Percentiles rank a stretch among this genome's conserved stretches.
These are phyloP conservation scores for Aptenodytes forsteri DNA, from an alignment of 2,113 vertebrate species.

Conservation along the genomic window DNA sequence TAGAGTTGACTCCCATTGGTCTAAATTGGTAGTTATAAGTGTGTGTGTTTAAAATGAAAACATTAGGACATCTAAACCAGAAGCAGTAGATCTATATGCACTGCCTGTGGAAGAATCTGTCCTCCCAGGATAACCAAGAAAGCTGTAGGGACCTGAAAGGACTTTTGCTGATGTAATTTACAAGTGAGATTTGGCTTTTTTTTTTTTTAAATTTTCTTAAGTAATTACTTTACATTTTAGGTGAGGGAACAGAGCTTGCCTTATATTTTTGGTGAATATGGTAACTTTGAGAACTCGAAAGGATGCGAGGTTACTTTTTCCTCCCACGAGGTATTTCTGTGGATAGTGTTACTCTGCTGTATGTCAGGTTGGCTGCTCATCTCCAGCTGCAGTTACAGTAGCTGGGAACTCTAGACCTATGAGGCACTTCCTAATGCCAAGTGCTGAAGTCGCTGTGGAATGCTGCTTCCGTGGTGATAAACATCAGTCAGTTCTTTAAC, in stretches of 20 bases:
- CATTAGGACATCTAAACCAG: background rate
- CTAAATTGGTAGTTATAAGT: background rate
- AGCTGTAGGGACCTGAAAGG: background rate
- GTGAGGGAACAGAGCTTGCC: background rate
- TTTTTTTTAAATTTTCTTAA: background rate
- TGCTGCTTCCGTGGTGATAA: background rate
- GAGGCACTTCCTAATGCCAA: background rate
- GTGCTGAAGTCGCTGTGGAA: background rate
- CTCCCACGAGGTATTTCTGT: background rate
- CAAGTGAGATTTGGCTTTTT: background rate
- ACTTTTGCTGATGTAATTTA: background rate
- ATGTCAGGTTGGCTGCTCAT: background rate
- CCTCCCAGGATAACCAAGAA: background rate
- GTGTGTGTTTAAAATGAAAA: background rate
- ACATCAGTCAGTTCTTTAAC: background rate
- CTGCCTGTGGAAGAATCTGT: background rate
- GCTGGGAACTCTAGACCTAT: background rate
- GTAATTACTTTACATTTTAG: background rate
- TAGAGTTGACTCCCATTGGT: background rate
- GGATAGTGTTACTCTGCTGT: background rate
- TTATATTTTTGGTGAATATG: background rate
- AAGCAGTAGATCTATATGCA: background rate
- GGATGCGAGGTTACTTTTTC: background rate
- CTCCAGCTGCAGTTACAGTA: background rate
- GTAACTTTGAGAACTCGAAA: background rate